A percentile compares a stretch with the other conserved stretches of the same genome.
Evolutionary conservation across 2,113 vertebrate genomes (phyloP).

Genomic region (Chinchilla lanigera): DNA sequence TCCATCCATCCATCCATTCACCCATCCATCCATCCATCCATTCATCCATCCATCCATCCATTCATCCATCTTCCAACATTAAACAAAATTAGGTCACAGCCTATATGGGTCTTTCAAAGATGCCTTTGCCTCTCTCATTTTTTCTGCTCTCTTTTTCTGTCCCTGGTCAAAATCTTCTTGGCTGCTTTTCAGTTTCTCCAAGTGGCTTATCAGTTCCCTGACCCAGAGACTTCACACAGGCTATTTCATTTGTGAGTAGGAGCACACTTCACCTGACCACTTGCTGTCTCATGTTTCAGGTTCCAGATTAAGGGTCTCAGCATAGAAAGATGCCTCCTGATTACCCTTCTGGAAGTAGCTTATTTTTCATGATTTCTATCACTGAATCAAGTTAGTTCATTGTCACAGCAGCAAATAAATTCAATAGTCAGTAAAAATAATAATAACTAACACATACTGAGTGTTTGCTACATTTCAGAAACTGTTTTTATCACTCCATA

Average conservation of each 20-base stretch:
- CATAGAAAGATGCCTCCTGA: background rate
- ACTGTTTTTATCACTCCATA: background rate
- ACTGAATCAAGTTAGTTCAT: background rate
- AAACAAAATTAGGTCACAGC: background rate
- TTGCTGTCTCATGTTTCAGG: background rate
- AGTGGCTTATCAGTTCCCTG: background rate
- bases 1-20: background rate
- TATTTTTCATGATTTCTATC: background rate
- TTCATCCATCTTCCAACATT: background rate
- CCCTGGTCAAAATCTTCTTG: background rate
- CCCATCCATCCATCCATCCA: background rate
- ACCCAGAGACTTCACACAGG: background rate
- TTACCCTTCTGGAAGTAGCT: background rate
- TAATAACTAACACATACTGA: background rate
- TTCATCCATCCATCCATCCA: background rate
- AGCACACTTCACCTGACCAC: background rate
- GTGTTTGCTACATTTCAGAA: background rate
- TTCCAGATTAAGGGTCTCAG: background rate
- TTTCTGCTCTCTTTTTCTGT: background rate
- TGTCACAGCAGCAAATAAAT: background rate
- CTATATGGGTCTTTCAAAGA: background rate
- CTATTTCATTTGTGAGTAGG: background rate
- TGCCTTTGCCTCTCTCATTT: background rate
- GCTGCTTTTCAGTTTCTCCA: background rate
- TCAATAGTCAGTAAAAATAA: background rate